These are phyloP conservation scores for Chascanopsetta lugubris DNA, from an alignment of 2,113 vertebrate species.

Conservation along the genomic window DNA sequence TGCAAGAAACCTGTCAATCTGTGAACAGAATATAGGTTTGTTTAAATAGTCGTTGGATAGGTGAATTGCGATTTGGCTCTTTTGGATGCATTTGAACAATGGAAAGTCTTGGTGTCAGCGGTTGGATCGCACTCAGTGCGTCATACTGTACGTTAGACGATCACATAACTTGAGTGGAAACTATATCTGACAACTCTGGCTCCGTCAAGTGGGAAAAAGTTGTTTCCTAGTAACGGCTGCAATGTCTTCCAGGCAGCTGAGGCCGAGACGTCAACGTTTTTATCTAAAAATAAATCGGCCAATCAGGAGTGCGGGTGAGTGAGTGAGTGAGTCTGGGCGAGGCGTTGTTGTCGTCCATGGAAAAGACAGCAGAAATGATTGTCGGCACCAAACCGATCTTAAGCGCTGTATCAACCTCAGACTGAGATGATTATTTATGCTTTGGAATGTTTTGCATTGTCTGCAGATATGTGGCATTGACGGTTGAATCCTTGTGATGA, in stretches of 20 bases:
- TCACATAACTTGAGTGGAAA: background rate
- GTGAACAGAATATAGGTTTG: no score
- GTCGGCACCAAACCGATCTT: no score
- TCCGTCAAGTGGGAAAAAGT: background rate
- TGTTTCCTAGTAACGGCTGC: slow-evolving; percentile 35
- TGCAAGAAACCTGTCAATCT: no score
- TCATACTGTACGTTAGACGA: background rate
- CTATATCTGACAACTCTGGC: background rate
- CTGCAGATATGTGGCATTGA: background rate
- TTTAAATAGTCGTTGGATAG: no score
- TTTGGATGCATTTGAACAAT: no score
- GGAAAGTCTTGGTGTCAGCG: no score
- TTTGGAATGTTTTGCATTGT: background rate
- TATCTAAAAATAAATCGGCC: slow-evolving; percentile 18
- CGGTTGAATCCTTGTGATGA: no score
- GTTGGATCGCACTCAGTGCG: background rate
- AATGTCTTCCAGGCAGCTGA: background rate
- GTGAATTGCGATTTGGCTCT: no score
- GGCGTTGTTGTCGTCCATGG: no score
- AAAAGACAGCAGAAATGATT: no score
- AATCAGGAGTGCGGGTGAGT: background rate
- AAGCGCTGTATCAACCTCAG: background rate
- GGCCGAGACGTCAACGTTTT: background rate
- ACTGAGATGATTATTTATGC: no score
- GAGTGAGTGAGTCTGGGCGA: no score